phyloP scores from a whole-genome alignment of 2,797 vertebrate genomes.

The Darevskia mixta region DNA sequence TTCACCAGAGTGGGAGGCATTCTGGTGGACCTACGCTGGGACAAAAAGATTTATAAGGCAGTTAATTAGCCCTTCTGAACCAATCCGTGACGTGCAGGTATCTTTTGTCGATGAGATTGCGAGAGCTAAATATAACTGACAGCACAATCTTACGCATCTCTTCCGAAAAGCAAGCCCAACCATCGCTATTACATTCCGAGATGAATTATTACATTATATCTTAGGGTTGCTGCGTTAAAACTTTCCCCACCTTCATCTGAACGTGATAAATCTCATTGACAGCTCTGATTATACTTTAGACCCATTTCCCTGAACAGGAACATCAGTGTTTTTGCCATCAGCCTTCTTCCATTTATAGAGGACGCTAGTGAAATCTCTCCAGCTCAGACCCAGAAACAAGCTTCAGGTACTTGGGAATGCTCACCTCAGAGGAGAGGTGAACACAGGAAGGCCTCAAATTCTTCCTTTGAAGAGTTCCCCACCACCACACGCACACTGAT shows the following conservation, averaged over 20 bases:
- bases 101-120: constrained; percentile 29
- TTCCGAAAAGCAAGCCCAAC: neutral
- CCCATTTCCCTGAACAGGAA: neutral
- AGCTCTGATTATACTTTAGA: neutral
- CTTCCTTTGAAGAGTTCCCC: neutral
- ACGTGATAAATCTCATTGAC: neutral
- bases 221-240: neutral
- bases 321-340: neutral
- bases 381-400: neutral
- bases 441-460: neutral
- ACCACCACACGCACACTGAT: no score
- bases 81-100: constrained; percentile 18
- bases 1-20: constrained; percentile 53
- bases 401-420: neutral
- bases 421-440: neutral
- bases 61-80: constrained; percentile 51
- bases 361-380: neutral
- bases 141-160: neutral
- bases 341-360: neutral
- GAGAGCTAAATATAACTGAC: constrained; percentile 20
- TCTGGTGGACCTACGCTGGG: neutral
- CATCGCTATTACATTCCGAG: neutral
- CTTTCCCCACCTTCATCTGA: neutral
- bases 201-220: neutral
- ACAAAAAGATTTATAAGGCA: constrained; percentile 40